These are phyloP conservation scores for Pangasius sanitwongsei DNA, from an alignment of 2,797 vertebrate genomes.

Conservation along the genomic window DNA sequence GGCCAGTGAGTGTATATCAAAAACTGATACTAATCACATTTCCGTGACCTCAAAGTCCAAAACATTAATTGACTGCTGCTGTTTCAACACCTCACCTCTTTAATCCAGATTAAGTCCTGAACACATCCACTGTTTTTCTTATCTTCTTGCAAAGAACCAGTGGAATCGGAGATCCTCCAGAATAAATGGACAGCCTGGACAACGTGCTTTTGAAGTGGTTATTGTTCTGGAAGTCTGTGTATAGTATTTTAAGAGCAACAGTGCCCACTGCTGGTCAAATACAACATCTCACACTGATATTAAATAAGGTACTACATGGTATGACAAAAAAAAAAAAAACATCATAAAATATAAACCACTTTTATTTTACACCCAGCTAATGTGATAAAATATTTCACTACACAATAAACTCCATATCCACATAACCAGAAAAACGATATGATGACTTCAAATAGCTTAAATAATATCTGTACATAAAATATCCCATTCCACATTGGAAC, in stretches of 20 bases:
- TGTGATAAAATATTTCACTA: conserved; percentile 7
- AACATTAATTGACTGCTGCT: not conserved
- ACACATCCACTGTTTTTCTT: not conserved
- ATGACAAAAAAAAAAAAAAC: not conserved
- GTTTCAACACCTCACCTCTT: not conserved
- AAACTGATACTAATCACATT: not conserved
- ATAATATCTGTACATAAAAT: conserved; percentile 31
- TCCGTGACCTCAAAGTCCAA: not conserved
- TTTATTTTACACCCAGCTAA: conserved; percentile 34
- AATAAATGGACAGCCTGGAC: not conserved
- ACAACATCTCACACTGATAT: not conserved
- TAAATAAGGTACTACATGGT: not conserved
- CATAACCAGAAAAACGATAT: not conserved
- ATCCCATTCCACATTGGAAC: conserved; percentile 18
- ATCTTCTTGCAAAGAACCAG: not conserved
- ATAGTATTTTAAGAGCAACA: conserved; percentile 12
- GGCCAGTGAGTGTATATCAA: not conserved
- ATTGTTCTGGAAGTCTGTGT: not conserved
- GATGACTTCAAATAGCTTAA: conserved; percentile 10
- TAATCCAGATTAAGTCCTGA: not conserved
- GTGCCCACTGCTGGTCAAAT: conserved; percentile 43
- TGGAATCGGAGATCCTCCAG: not conserved
- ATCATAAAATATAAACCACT: conserved; percentile 3
- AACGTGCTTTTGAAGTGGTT: not conserved
- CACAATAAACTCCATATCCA: not conserved